Evolutionary conservation across 53 echinoderm and acorn worm species (phyloP), one percentile per base, ranked within the genome.

Genomic region (Holothuria scabra): DNA sequence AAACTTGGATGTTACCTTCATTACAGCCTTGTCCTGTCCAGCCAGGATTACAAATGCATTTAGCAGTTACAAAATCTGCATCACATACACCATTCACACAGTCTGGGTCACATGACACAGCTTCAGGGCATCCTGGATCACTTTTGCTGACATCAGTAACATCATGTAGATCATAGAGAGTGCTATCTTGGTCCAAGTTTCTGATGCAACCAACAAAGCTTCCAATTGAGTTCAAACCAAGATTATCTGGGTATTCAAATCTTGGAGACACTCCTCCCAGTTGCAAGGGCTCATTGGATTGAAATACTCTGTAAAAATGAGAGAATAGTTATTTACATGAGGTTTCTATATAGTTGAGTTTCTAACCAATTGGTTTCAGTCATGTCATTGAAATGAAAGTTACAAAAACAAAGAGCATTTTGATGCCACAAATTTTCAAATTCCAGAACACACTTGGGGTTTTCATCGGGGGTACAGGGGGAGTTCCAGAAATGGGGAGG

Each of bases 141-240:
- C 89, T 89, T 49, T 85, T 85, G 11, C 67, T 84, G 13, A 46
- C 63, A 5, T 91, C 92, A 8, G 85, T 66, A 0, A 74, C 83
- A 64, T 87, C 84, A 14, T 28, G 21, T 20, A 97, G 89, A 61
- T 97, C 94, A 68, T 92, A 97, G 24, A 94, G 52, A 46, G 76
- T 87, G 29, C 94, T 88, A 64, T 97, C 97, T 52, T 92, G 90
- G 67, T 91, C 87, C 0, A 97, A 70, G 69, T 97, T 92, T 56
- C 84, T 67, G 63, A 97, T 92, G 80, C 97, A 97, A 37, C 97
- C 97, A n/a, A 85, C 86, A 64, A 89, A 97, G 28, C 91, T 89
- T 6, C 24, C 63, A 2, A 48, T 62, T 8, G 87, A 86, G 32
- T 35, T 24, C 28, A 95, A 23, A 11, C 44, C 57, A 10, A 84